Conservation (phyloP, 1,140 invertebrate genomes). For the Fopius arisanus region DNA sequence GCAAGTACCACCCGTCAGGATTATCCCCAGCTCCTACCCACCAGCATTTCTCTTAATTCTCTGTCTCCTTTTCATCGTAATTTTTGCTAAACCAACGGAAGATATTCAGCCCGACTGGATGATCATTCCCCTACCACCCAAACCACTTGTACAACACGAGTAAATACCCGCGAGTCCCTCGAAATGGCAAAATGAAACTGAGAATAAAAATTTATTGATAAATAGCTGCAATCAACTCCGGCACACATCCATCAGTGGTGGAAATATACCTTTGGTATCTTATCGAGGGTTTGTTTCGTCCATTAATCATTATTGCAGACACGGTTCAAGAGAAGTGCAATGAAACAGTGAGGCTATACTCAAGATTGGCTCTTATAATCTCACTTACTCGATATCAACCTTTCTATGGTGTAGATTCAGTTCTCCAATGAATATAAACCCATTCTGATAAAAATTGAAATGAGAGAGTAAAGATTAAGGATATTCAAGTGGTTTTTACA, state of each 20-base stretch:
- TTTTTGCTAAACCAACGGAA: background rate
- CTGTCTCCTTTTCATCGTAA: background rate
- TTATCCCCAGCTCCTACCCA: background rate
- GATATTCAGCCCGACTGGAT: background rate
- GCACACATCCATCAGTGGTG: constrained; percentile 7
- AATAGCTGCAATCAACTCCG: constrained; percentile 10
- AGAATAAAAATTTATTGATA: constrained; percentile 9
- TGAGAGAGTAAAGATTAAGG: background rate
- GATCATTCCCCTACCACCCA: background rate
- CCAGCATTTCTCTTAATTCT: background rate
- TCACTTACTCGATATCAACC: background rate
- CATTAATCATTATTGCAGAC: constrained; percentile 7
- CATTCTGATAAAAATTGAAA: background rate
- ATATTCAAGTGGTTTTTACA: too few species aligned
- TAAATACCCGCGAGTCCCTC: background rate
- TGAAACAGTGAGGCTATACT: background rate
- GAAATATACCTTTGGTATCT: constrained; percentile 2
- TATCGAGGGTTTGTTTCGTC: background rate
- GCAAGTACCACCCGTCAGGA: background rate
- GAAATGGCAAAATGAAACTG: background rate
- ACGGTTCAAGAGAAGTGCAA: background rate
- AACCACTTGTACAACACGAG: background rate
- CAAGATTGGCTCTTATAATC: constrained; percentile 1
- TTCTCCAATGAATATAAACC: too few species aligned
- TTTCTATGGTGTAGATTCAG: too few species aligned